Conservation (phyloP, 2,888 invertebrate genomes). For the Drepana falcataria region DNA sequence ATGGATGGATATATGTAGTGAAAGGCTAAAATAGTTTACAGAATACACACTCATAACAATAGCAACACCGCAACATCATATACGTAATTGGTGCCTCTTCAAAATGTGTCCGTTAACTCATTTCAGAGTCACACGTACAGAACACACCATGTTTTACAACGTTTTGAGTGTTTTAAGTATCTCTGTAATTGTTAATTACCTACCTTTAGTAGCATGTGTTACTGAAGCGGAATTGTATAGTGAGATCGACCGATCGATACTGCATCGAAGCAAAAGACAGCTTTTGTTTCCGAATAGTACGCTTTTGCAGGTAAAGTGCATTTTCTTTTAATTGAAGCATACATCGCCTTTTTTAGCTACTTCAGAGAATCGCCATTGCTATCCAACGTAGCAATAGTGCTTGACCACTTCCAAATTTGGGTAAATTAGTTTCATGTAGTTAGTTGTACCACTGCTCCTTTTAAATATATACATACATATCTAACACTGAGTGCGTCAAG, state of each 20-base stretch:
- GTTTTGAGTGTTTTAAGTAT: constrained; percentile 8
- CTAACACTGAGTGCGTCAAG: no score
- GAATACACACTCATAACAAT: no score
- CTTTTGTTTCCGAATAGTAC: constrained; percentile 56
- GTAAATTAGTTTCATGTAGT: no score
- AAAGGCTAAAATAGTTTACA: no score
- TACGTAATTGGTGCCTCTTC: constrained; percentile 5
- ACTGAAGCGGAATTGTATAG: constrained; percentile 25
- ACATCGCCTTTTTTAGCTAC: neutral
- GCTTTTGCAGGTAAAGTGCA: constrained; percentile 44
- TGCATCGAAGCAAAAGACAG: constrained; percentile 47
- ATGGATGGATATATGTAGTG: no score
- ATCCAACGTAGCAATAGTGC: no score
- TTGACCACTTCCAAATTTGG: no score
- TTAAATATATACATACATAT: no score
- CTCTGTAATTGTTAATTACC: constrained; percentile 5
- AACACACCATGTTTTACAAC: constrained; percentile 16
- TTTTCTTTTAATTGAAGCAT: constrained; percentile 5
- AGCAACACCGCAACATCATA: neutral
- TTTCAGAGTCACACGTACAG: constrained; percentile 4
- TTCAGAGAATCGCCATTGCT: no score
- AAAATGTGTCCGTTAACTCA: constrained; percentile 11
- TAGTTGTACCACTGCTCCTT: no score
- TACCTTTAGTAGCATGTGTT: constrained; percentile 12
- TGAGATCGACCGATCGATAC: constrained; percentile 7